Base-by-base conservation (phyloP, 2,113 vertebrate species). In the Sebastes fasciatus region DNA sequence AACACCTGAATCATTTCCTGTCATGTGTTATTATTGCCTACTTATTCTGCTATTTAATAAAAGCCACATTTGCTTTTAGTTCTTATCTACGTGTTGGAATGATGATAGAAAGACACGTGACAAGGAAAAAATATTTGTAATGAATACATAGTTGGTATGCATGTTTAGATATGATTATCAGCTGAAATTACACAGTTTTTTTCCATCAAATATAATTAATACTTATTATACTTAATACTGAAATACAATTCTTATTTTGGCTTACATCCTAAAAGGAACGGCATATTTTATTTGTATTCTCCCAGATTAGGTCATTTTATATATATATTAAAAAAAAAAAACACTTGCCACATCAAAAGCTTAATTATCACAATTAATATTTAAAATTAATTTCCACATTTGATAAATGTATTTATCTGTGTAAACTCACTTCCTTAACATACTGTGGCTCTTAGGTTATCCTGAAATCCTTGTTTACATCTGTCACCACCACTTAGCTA, bases 11-110 rank as follows among this genome's bases (percentile, higher is more conserved):
- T n/a, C 17, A 70, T 43, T 19, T 52, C 23, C 52, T n/a, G 19
- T 57, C 13, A 43, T 40, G 48, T n/a, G 43, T 51, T 17, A 34
- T 51, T 17, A 34, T 69, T 0, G 4, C 26, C 9, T 12, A 54
- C 49, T 69, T 69, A 19, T 57, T 58, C 12, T 16, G 17, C 26
- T 71, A 43, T 43, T 71, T 57, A 57, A 43, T 71, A 43, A 48
- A 61, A 74, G 45, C 71, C 9, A 34, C 21, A 34, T 74, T 61
- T 73, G 55, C 12, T 19, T 57, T 17, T 16, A 16, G 13, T 65
- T 77, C 46, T 55, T 58, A 60, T 78, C n/a, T 57, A 42, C 10
- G 6, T 42, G 1, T 40, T 55, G 34, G 19, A 55, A 54, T 55
- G 14, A 54, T 43, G 17, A 58, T 46, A 26, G 4, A 34, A 61